phyloP scores from a whole-genome alignment of 1,140 invertebrate genomes.

The Papilio helenus region DNA sequence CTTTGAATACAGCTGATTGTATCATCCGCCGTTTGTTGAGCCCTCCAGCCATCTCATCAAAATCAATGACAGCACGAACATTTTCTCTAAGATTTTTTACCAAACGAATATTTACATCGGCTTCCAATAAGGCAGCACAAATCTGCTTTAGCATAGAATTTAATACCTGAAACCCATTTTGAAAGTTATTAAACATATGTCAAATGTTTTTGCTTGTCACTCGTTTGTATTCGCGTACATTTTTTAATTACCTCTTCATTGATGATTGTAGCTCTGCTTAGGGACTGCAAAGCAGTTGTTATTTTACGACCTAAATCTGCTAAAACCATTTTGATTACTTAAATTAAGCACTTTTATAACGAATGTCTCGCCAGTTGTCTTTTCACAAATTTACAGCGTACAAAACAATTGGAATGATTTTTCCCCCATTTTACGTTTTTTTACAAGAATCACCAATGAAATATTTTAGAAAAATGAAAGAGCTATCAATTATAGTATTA shows the following conservation, averaged over 20 bases:
- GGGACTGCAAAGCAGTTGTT: slow-evolving; percentile 97
- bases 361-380: neutral
- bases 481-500: slow-evolving; percentile 13
- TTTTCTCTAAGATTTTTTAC: slow-evolving; percentile 99
- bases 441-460: slow-evolving; percentile 5
- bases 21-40: slow-evolving; percentile 99
- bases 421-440: slow-evolving; percentile 27
- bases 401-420: slow-evolving; percentile 11
- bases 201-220: neutral
- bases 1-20: slow-evolving; percentile 99
- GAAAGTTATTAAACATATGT: slow-evolving; percentile 23
- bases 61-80: slow-evolving; percentile 99
- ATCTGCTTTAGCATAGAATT: slow-evolving; percentile 99
- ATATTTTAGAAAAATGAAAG: neutral
- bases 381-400: slow-evolving; percentile 24
- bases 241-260: slow-evolving; percentile 94
- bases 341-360: slow-evolving; percentile 36
- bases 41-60: slow-evolving; percentile 99
- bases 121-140: slow-evolving; percentile 97
- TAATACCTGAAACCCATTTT: slow-evolving; percentile 88
- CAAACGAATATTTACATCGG: slow-evolving; percentile 99
- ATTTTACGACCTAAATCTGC: slow-evolving; percentile 99
- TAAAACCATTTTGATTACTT: slow-evolving; percentile 94
- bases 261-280: slow-evolving; percentile 99
- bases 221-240: neutral